Conservation (phyloP, 2,113 vertebrate genomes). For the Ahaetulla prasina region DNA sequence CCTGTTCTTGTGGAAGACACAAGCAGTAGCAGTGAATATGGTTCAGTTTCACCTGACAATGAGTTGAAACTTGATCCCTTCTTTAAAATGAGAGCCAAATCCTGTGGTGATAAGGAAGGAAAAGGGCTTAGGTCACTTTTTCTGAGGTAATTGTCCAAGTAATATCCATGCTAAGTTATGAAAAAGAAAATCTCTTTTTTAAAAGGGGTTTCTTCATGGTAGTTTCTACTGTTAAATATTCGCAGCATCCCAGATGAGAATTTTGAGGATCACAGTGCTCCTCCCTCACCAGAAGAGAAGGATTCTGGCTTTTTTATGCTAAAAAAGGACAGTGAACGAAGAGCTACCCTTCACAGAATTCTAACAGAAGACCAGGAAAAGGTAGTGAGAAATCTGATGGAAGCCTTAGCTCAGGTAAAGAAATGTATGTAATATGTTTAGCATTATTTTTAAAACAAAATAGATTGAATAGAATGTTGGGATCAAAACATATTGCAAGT, state of each 20-base stretch:
- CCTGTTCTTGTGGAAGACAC: slow-evolving; percentile 94
- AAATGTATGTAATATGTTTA: not conserved
- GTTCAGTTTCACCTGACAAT: slow-evolving; percentile 94
- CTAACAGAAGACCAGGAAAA: slow-evolving; percentile 91
- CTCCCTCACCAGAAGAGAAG: slow-evolving; percentile 95
- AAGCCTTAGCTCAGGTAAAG: slow-evolving; percentile 86
- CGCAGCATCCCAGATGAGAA: slow-evolving; percentile 94
- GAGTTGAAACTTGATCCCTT: slow-evolving; percentile 93
- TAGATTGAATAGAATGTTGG: not conserved
- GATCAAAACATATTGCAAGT: not conserved
- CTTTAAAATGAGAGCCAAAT: slow-evolving; percentile 91
- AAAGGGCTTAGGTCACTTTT: slow-evolving; percentile 87
- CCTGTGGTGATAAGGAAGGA: slow-evolving; percentile 88
- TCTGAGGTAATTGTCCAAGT: slow-evolving; percentile 77
- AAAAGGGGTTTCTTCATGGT: not conserved
- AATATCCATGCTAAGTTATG: not conserved
- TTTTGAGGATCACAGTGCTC: slow-evolving; percentile 97
- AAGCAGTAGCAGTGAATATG: slow-evolving; percentile 97
- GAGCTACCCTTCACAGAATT: slow-evolving; percentile 92
- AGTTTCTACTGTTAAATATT: slow-evolving; percentile 7
- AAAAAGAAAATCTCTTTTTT: not conserved
- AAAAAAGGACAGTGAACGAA: slow-evolving; percentile 92
- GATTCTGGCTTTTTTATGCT: slow-evolving; percentile 96
- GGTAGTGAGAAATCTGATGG: slow-evolving; percentile 89
- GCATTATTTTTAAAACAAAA: not conserved